Percentiles rank a stretch among this genome's conserved stretches.
Conservation (phyloP, 1,140 invertebrate genomes). For the Pinna nobilis region DNA sequence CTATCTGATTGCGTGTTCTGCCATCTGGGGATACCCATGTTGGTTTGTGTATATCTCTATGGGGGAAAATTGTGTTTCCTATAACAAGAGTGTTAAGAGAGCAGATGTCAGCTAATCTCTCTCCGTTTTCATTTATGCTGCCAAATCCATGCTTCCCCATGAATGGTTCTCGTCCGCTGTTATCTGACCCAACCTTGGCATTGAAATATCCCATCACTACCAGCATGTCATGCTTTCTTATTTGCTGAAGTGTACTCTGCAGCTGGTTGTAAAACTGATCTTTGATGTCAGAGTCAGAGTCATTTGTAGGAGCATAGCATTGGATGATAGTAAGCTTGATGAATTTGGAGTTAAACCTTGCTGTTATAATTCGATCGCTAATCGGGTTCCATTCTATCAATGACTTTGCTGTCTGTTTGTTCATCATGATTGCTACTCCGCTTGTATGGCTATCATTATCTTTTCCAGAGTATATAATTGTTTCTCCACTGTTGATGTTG, state of each 20-base stretch:
- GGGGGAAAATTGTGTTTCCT: slow-evolving; percentile 87
- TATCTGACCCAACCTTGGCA: slow-evolving; percentile 44
- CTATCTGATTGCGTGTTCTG: slow-evolving; percentile 37
- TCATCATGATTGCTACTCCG: slow-evolving; percentile 44
- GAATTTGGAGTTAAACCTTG: slow-evolving; percentile 8
- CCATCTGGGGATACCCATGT: slow-evolving; percentile 49
- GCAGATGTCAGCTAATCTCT: slow-evolving; percentile 25
- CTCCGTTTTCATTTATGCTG: slow-evolving; percentile 42
- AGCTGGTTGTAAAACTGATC: slow-evolving; percentile 48
- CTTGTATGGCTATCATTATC: slow-evolving; percentile 23
- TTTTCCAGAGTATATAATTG: slow-evolving; percentile 26
- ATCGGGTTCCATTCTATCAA: slow-evolving; percentile 26
- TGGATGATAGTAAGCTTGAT: slow-evolving; percentile 20
- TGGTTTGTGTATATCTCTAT: slow-evolving; percentile 54
- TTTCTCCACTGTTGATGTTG: slow-evolving; percentile 9
- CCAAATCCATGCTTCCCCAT: slow-evolving; percentile 45
- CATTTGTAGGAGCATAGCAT: slow-evolving; percentile 3
- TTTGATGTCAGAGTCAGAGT: background rate
- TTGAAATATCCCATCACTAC: slow-evolving; percentile 51
- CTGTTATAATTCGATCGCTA: slow-evolving; percentile 10
- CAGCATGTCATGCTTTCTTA: slow-evolving; percentile 35
- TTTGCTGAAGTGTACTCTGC: slow-evolving; percentile 34
- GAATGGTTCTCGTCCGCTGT: slow-evolving; percentile 30
- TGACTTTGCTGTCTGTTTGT: slow-evolving; percentile 25
- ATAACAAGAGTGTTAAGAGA: slow-evolving; percentile 38